Conservation (phyloP, 2,113 vertebrate genomes). For the Pedetes capensis region DNA sequence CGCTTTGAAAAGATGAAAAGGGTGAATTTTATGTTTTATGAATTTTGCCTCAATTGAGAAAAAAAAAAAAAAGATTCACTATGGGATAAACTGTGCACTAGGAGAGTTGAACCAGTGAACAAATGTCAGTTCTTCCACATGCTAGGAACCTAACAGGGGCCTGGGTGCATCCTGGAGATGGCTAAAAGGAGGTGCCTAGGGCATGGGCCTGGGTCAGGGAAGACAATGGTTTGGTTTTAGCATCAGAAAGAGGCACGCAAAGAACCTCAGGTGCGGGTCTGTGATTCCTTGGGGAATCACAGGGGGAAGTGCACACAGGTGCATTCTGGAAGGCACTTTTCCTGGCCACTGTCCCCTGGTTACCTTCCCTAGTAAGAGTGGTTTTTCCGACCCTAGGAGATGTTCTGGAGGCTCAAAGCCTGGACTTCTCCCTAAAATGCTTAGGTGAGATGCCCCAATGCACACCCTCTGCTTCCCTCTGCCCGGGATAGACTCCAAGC, state of each 20-base stretch:
- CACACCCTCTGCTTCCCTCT: not conserved
- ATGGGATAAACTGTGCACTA: not conserved
- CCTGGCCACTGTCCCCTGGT: not conserved
- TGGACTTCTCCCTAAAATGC: not conserved
- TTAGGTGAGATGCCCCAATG: not conserved
- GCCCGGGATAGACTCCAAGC: not conserved
- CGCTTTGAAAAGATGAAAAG: not conserved
- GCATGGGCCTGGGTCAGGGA: not conserved
- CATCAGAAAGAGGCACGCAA: not conserved
- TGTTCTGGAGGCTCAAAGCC: not conserved
- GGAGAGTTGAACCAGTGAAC: not conserved
- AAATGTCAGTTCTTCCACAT: not conserved
- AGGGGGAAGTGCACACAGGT: rapidly evolving
- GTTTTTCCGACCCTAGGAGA: not conserved
- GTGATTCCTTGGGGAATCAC: rapidly evolving
- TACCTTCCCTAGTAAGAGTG: not conserved
- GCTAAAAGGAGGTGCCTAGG: not conserved
- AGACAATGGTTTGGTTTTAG: not conserved
- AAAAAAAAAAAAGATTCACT: not conserved
- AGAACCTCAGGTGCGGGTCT: not conserved
- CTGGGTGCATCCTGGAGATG: not conserved
- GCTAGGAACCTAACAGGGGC: not conserved
- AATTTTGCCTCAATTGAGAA: not conserved
- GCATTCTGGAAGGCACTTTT: not conserved
- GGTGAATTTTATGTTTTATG: not conserved